phyloP scores from a whole-genome alignment of 2,888 invertebrate species.

The Chymomyza fuscimana region DNA sequence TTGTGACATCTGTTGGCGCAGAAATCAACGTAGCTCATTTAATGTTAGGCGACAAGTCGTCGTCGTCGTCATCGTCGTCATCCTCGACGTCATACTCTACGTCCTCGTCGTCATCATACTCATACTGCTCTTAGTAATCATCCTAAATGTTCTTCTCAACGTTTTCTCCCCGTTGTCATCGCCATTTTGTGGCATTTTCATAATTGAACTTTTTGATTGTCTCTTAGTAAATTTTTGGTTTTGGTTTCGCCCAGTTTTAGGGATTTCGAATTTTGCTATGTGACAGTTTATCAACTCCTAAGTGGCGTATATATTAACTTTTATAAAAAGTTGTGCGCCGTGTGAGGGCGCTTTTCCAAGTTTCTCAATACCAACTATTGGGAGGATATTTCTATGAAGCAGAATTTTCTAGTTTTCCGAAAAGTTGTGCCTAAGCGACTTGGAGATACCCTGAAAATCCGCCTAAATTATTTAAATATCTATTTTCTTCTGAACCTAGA shows the following conservation, averaged over 20 bases:
- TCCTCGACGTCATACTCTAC: neutral
- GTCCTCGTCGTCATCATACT: neutral
- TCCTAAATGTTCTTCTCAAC: slow-evolving; percentile 2
- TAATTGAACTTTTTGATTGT: slow-evolving; percentile 56
- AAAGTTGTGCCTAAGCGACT: no score
- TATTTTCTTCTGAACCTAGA: no score
- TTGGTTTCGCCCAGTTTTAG: neutral
- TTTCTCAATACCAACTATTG: no score
- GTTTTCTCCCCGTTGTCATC: slow-evolving; percentile 13
- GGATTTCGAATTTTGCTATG: slow-evolving; percentile 33
- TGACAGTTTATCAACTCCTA: slow-evolving; percentile 20
- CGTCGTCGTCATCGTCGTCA: neutral
- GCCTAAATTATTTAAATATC: no score
- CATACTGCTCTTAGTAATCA: no score
- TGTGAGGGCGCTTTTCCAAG: no score
- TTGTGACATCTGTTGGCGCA: neutral
- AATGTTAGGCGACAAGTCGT: neutral
- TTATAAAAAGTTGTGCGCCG: neutral
- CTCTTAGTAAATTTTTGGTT: neutral
- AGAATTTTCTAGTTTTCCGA: no score
- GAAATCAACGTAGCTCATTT: slow-evolving; percentile 8
- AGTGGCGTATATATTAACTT: slow-evolving; percentile 50
- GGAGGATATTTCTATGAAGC: no score
- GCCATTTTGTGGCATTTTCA: slow-evolving; percentile 47
- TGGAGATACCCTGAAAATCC: no score